Base-by-base conservation (phyloP, 2,888 invertebrate species). In the Acheta domesticus region DNA sequence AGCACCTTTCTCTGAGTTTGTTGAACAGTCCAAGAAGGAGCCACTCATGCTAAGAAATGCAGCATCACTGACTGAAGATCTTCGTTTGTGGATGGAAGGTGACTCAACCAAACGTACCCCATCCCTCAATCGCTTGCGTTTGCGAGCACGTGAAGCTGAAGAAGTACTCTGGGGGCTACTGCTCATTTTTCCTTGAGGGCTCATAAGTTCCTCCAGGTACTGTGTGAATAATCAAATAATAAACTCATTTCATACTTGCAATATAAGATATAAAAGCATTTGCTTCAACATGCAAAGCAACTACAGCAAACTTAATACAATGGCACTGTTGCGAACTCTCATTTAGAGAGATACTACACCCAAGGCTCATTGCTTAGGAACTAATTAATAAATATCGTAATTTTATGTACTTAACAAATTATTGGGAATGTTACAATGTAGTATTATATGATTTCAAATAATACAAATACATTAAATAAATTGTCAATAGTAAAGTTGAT, bases 21-120 rank as follows among this genome's bases (percentile, higher is more conserved):
- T 91, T 79, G 96, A 96, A 84, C 94, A 94, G 86, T 97, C 97
- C 82, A 97, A 90, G 86, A 96, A 93, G 84, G 96, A 96, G 50
- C 94, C 94, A 83, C 95, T 95, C 79, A 95, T 92, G 83, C 95
- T 95, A 80, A 96, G 90, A 81, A 94, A 90, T 62, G 94, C 95
- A 77, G 95, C 93, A 87, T 96, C 96, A 83, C 94, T 94, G 77
- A 95, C 92, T 12, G 95, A 95, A 1, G 96, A 96, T 82, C 96
- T 91, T 48, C 96, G 90, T 87, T 96, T 96, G 85, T 91, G 90
- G 76, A 91, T 86, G 83, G 91, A 91, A 20, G 91, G 89, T 79
- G 82, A 82, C 36, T 82, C 81, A 12, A 90, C 90, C 81, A 91
- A 86, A 1, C 21, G 21, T 75, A 90, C 86, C 12, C 90, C 90